Evolutionary conservation across 2,797 vertebrate genomes (phyloP).

Genomic region (Pterois miles): DNA sequence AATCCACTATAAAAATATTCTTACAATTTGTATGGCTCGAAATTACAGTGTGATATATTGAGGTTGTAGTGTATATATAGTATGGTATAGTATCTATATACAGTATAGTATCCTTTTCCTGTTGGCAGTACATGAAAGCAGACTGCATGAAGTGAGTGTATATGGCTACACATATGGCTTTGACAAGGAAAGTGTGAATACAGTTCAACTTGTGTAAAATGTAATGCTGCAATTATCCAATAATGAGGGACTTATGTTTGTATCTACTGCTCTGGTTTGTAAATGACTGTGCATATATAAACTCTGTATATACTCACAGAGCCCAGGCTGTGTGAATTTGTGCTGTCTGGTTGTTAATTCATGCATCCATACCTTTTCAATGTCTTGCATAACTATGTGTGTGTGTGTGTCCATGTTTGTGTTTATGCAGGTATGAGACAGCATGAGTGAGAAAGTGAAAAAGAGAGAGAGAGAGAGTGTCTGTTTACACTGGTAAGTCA

Average conservation of each 20-base stretch:
- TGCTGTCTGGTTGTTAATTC: neutral
- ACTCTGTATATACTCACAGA: neutral
- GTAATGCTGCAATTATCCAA: neutral
- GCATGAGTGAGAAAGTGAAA: neutral
- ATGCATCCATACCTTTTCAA: neutral
- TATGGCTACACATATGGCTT: neutral
- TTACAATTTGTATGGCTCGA: neutral
- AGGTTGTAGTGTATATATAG: neutral
- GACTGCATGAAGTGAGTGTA: neutral
- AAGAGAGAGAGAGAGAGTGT: neutral
- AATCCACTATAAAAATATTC: neutral
- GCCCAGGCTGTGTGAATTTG: neutral
- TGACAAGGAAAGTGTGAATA: constrained; percentile 1
- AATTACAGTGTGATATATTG: neutral
- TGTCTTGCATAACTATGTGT: neutral
- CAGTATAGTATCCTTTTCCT: neutral
- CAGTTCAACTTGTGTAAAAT: neutral
- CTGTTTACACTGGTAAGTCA: constrained; percentile 21
- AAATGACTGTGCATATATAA: neutral
- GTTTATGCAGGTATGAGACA: constrained; percentile 18
- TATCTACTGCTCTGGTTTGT: neutral
- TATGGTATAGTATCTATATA: neutral
- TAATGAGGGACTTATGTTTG: neutral
- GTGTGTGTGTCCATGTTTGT: constrained; percentile 1
- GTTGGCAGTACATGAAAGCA: neutral